Percentiles rank a stretch among this genome's conserved stretches.
phyloP scores from a whole-genome alignment of 64 coral and sea anemone genomes.

The Stichodactyla mertensii region DNA sequence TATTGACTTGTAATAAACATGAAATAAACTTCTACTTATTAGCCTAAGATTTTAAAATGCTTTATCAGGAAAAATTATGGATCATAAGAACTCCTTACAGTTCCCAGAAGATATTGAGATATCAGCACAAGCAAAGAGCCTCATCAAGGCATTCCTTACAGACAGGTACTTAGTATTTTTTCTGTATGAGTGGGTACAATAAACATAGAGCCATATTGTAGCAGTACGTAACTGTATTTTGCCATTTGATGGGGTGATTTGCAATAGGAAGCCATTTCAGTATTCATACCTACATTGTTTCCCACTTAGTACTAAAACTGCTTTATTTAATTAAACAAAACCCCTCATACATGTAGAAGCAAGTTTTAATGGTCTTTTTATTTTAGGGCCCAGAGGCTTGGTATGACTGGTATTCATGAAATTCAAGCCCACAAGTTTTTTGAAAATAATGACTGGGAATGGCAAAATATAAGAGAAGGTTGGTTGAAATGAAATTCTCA shows the following conservation, averaged over 20 bases:
- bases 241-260: too few relatives aligned
- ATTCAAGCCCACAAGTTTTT: slow-evolving; percentile 90
- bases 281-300: too few relatives aligned
- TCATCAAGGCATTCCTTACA: slow-evolving; percentile 86
- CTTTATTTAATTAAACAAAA: too few relatives aligned
- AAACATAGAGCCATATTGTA: too few relatives aligned
- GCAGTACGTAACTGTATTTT: too few relatives aligned
- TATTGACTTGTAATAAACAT: too few relatives aligned
- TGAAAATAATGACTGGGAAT: slow-evolving; percentile 81
- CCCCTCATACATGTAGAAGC: too few relatives aligned
- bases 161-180: slow-evolving; percentile 53
- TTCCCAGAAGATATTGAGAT: slow-evolving; percentile 98
- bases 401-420: slow-evolving; percentile 75
- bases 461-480: slow-evolving; percentile 91
- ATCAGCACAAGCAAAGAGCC: slow-evolving; percentile 76
- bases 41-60: too few relatives aligned
- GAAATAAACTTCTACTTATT: too few relatives aligned
- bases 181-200: too few relatives aligned
- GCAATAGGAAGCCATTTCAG: too few relatives aligned
- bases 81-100: slow-evolving; percentile 92
- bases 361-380: neutral
- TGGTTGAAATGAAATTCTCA: neutral
- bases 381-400: slow-evolving; percentile 66
- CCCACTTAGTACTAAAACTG: too few relatives aligned
- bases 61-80: slow-evolving; percentile 86